Base-by-base conservation (phyloP, 92 coral and sea anemone species). In the Bergia puertoricense region DNA sequence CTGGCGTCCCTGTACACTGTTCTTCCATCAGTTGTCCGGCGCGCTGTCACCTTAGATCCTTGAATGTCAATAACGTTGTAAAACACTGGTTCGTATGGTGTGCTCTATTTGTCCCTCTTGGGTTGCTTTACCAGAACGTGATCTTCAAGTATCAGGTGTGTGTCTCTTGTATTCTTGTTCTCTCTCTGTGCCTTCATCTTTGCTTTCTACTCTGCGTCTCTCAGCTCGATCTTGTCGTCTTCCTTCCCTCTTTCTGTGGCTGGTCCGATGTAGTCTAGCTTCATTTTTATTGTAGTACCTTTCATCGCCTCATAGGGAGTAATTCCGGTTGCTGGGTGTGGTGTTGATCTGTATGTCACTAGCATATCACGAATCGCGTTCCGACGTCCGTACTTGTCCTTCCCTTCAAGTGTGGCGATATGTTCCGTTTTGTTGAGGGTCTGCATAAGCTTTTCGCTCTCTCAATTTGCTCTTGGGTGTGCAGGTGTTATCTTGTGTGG, bases 21-120 rank as follows among this genome's bases (percentile, higher is more conserved):
- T 71, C 85, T 37, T 56, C 89, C 91, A 85, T 85, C 91, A 69
- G 93, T 85, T 6, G 75, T 69, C 22, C 91, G 46, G 74, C 91
- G 89, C 54, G 93, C 87, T 75, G 90, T 85, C 57, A 90, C 67
- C 71, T 46, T 56, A 74, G 91, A 90, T 36, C 91, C 94, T 14
- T 78, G 71, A 37, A 90, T 86, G 38, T 72, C 22, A 30, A 59
- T 68, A 9, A 92, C 91, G 8, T 30, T 71, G 56, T 76, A 92
- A 46, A 92, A 92, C 56, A 90, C 79, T 8, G 95, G 91, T 80
- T 88, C 90, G 18, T 80, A 88, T 7, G 91, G 93, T 46, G 93
- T 93, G 76, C 92, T 91, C 95, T 93, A 93, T 8, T 59, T 82
- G 48, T 82, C 39, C 76, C 38, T 82, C 54, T 62, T 82, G 16